Evolutionary conservation across 2,113 vertebrate species (phyloP), one percentile per base, ranked within the genome.

Genomic region (Anguilla rostrata): DNA sequence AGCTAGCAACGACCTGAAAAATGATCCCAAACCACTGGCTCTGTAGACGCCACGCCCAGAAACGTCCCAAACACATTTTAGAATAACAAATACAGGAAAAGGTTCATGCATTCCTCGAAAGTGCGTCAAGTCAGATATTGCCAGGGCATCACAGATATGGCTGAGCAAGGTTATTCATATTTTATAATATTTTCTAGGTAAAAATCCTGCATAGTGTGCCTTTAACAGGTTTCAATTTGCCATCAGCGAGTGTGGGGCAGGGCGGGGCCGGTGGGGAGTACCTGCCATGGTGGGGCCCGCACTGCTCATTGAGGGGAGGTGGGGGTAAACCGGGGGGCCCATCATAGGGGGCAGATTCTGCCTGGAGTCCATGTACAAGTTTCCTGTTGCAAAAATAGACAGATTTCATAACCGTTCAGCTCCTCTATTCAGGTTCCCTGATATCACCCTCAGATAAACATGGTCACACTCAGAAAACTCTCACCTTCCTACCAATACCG

Each of bases 341-440:
- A 97, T 97, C 95, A 98, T 96, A 63, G 97, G 94, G 84, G 93
- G 94, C 93, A 98, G 94, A 92, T 94, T 96, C 95, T 96, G 97
- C 95, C 97, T 97, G 60, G 97, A 94, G 90, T 97, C 97, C 94
- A 98, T 96, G 92, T 98, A 98, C 87, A 97, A 90, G 94, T 97
- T 98, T 95, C 96, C 97, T 98, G 88, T 53, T 85, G 75, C 80
- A 43, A 81, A 39, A 85, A 20, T 34, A 39, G 49, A 41, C 18
- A 75, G 15, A 16, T 34, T 79, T 11, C 34, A 56, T 20, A 56
- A 56, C 0, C 43, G 39, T 40, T 41, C 14, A 81, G 40, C 78
- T 15, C 49, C 1, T 14, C 20, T 39, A 12, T 41, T 53, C 18
- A 81, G 14, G 14, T n/a, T 43, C 9, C n/a, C 1, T 20, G 9